These are phyloP conservation scores for Lasioglossum oenotherae DNA, from an alignment of 2,888 invertebrate species.

Conservation along the genomic window DNA sequence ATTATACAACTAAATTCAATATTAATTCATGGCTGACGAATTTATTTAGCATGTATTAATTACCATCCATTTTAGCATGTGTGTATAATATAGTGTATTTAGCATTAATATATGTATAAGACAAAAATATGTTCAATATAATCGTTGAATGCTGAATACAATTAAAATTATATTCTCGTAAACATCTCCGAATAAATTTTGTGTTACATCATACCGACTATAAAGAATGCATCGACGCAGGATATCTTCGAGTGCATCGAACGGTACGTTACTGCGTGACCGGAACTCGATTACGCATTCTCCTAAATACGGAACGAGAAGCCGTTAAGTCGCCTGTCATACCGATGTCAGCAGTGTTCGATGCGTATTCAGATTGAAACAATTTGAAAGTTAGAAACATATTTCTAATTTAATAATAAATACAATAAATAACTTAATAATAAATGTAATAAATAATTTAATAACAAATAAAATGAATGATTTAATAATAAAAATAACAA, in stretches of 20 bases:
- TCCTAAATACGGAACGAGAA: slow-evolving; percentile 73
- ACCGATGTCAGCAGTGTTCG: background rate
- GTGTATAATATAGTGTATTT: background rate
- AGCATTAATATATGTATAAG: background rate
- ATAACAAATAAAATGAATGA: background rate
- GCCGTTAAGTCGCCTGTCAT: slow-evolving; percentile 60
- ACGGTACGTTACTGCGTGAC: slow-evolving; percentile 69
- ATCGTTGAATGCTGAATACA: background rate
- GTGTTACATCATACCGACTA: background rate
- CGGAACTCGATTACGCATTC: slow-evolving; percentile 72
- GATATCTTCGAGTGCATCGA: slow-evolving; percentile 47
- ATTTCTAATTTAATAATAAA: background rate
- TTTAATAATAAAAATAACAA: background rate
- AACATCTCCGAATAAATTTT: background rate
- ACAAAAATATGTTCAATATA: background rate
- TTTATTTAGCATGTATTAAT: background rate
- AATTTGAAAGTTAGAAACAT: background rate
- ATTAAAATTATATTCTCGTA: background rate
- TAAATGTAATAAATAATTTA: background rate
- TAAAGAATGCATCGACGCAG: background rate
- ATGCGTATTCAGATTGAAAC: background rate
- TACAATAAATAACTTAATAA: background rate
- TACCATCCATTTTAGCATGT: background rate
- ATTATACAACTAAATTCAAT: background rate
- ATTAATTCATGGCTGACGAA: background rate